Conservation (phyloP, 1,140 invertebrate genomes). For the Lasioglossum albipes region DNA sequence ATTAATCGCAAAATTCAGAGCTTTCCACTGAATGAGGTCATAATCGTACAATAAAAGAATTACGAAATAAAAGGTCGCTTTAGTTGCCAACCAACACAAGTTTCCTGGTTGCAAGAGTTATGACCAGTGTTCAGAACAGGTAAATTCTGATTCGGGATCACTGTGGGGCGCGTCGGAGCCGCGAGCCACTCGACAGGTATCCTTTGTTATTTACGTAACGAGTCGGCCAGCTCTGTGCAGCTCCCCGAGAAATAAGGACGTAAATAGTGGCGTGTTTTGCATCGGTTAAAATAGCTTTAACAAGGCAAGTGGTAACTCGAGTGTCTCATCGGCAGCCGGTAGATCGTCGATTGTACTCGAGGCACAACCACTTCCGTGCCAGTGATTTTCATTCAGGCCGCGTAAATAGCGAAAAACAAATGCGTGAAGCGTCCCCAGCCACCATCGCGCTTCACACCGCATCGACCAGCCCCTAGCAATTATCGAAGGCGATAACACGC, state of each 20-base stretch:
- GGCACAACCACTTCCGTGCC: conserved; percentile 19
- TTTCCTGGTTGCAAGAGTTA: no score
- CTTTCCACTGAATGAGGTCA: no score
- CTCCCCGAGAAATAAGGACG: conserved; percentile 33
- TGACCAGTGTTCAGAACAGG: no score
- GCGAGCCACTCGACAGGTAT: neutral
- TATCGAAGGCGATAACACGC: no score
- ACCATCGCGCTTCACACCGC: no score
- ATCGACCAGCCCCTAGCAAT: no score
- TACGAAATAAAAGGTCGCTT: no score
- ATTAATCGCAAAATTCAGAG: no score
- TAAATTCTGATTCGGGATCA: no score
- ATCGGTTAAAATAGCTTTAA: conserved; percentile 44
- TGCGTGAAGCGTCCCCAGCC: neutral
- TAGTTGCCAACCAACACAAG: no score
- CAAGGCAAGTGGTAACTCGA: conserved; percentile 37
- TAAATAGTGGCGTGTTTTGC: conserved; percentile 43
- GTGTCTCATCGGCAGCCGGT: conserved; percentile 34
- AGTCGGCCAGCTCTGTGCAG: conserved; percentile 19
- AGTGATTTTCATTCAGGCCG: conserved; percentile 26
- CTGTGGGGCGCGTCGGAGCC: neutral
- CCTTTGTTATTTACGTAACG: conserved; percentile 42
- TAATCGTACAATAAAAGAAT: no score
- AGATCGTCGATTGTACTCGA: conserved; percentile 39
- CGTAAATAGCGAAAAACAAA: conserved; percentile 14